A percentile compares a stretch with the other conserved stretches of the same genome.
phyloP scores from a whole-genome alignment of 1,140 invertebrate species.

The Brachionus asplanchnoidis region DNA sequence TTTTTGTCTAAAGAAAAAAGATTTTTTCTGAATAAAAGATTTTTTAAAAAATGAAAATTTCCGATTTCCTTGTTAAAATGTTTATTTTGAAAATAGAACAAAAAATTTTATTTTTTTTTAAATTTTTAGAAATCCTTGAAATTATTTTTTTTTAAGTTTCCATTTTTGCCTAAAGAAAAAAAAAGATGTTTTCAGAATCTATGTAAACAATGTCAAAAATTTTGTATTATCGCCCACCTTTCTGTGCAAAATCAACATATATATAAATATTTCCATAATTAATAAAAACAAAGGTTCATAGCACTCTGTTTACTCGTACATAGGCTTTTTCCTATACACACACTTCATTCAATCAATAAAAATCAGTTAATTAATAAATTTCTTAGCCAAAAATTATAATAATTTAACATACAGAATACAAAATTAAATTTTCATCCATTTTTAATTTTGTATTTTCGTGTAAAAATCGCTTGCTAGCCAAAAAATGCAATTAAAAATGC shows the following conservation, averaged over 20 bases:
- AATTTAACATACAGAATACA: conserved; percentile 30
- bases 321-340: not conserved
- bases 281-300: not conserved
- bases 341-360: conserved; percentile 17
- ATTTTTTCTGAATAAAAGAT: not conserved
- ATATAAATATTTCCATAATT: not conserved
- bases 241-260: not conserved
- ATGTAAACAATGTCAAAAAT: not conserved
- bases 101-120: no score
- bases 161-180: not conserved
- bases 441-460: conserved; percentile 20
- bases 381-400: not conserved
- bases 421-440: conserved; percentile 26
- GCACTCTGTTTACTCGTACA: not conserved
- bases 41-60: no score
- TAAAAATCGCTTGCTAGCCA: not conserved
- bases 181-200: not conserved
- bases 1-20: not conserved
- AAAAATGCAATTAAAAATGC: conserved; percentile 29
- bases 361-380: conserved; percentile 31
- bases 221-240: conserved; percentile 3
- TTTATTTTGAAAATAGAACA: no score
- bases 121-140: no score
- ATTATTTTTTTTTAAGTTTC: no score
- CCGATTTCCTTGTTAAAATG: no score